Conservation (phyloP, 2,113 vertebrate genomes). For the Silurus glanis region DNA sequence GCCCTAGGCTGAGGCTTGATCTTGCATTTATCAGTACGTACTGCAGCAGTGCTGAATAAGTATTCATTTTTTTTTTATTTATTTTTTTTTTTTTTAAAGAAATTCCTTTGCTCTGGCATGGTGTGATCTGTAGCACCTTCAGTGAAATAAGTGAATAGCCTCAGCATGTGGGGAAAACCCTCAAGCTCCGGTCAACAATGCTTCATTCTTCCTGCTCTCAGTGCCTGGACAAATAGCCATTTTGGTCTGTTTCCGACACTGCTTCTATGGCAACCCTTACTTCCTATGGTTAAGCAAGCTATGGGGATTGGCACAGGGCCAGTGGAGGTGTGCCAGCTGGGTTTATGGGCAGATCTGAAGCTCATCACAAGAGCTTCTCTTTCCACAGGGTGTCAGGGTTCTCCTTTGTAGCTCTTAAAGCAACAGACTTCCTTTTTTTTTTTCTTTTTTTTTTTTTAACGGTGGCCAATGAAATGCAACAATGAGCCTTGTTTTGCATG, state of each 20-base stretch:
- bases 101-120: conserved; percentile 41
- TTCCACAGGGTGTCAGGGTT: background rate
- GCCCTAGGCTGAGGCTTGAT: background rate
- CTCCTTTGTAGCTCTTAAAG: background rate
- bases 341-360: conserved; percentile 49
- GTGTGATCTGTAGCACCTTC: conserved; percentile 45
- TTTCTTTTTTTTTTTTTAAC: background rate
- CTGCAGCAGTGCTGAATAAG: background rate
- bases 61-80: background rate
- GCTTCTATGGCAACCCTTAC: conserved; percentile 77
- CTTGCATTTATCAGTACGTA: conserved; percentile 21
- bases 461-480: background rate
- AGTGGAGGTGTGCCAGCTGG: conserved; percentile 76
- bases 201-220: conserved; percentile 59
- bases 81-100: conserved; percentile 24
- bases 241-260: conserved; percentile 74
- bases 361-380: conserved; percentile 39
- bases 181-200: conserved; percentile 58
- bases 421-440: background rate
- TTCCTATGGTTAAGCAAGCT: conserved; percentile 73
- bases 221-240: conserved; percentile 76
- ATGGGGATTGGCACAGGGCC: conserved; percentile 79
- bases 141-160: conserved; percentile 40
- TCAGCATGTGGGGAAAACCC: conserved; percentile 55
- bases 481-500: background rate